Base-by-base conservation (phyloP, 2,797 vertebrate species). In the Alosa sapidissima region DNA sequence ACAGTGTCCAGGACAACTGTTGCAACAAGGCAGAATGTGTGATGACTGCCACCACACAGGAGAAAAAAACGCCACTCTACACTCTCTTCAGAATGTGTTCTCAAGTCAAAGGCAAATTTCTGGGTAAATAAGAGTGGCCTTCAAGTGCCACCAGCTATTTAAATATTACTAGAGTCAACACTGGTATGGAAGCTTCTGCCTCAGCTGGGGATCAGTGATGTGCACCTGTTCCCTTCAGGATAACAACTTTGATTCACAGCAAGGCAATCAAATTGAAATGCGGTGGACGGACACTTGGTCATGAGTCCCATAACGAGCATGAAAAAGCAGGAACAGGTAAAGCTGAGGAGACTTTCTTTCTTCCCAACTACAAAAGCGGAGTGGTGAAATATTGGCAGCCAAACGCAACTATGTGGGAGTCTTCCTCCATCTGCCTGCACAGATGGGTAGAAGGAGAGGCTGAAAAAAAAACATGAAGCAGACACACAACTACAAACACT, bases 381-480 rank as follows among this genome's bases (percentile, higher is more conserved):
- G 84, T 88, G 75, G 81, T 54, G 47, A 47, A 85, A 81, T 36
- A 5, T 81, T 90, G 89, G 89, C 87, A 88, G 81, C 54, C 81
- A 55, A 82, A 84, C 82, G 51, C 72, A 81, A 54, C 86, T 88
- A 83, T 84, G 88, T 88, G 88, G 86, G 89, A 81, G 87, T 82
- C 88, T 83, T 88, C 48, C 83, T 89, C 88, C 89, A 88, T 90
- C 89, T 92, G 90, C 87, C 89, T 78, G 87, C 90, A 91, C 87
- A 88, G 88, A 92, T 89, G 87, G 88, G 85, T 85, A 87, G 83
- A 87, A 86, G 88, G 47, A 86, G 84, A 84, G 24, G 82, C 78
- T 85, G 82, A 90, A 78, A 78, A 87, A 91, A 81, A 41, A 78
- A 82, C 85, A 83, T 1, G 36, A 83, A 58, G 85, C 83, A 84